Evolutionary conservation across 23 tunicate species (phyloP).

Genomic region (Oikopleura dioica): DNA sequence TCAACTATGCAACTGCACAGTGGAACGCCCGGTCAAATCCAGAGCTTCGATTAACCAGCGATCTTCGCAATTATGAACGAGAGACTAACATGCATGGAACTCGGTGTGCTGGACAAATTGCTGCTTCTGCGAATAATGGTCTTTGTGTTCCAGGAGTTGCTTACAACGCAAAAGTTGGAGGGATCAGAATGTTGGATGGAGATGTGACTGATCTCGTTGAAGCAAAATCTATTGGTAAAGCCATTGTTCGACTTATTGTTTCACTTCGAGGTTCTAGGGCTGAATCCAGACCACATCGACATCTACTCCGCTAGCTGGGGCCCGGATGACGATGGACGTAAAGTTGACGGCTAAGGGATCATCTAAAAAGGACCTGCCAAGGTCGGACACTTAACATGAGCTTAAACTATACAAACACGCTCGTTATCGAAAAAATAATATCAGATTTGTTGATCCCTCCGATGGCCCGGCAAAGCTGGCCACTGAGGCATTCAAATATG

Average conservation of each 20-base stretch:
- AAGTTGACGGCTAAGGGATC: slow-evolving; percentile 94
- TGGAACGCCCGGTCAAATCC: too few relatives aligned
- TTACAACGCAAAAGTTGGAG: slow-evolving; percentile 68
- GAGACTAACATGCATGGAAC: slow-evolving; percentile 64
- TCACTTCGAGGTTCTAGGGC: too few relatives aligned
- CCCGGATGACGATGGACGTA: slow-evolving; percentile 89
- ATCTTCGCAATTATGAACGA: background rate
- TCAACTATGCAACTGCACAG: too few relatives aligned
- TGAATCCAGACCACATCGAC: slow-evolving; percentile 54
- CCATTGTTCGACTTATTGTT: too few relatives aligned
- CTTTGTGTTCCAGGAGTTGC: slow-evolving; percentile 69
- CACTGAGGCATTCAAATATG: slow-evolving; percentile 29
- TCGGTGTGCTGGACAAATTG: slow-evolving; percentile 94
- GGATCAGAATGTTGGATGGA: slow-evolving; percentile 96
- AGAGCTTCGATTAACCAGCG: background rate
- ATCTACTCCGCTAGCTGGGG: slow-evolving; percentile 99
- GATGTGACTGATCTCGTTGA: slow-evolving; percentile 83
- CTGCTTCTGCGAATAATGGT: slow-evolving; percentile 48
- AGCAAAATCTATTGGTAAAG: slow-evolving; percentile 50
- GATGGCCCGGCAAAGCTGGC: slow-evolving; percentile 84
- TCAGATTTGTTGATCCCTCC: too few relatives aligned
- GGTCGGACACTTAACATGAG: too few relatives aligned
- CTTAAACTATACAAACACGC: too few relatives aligned
- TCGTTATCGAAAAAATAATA: too few relatives aligned
- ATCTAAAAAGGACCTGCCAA: too few relatives aligned